Conservation (phyloP, 2,888 invertebrate species). For the Drosophila colorata region DNA sequence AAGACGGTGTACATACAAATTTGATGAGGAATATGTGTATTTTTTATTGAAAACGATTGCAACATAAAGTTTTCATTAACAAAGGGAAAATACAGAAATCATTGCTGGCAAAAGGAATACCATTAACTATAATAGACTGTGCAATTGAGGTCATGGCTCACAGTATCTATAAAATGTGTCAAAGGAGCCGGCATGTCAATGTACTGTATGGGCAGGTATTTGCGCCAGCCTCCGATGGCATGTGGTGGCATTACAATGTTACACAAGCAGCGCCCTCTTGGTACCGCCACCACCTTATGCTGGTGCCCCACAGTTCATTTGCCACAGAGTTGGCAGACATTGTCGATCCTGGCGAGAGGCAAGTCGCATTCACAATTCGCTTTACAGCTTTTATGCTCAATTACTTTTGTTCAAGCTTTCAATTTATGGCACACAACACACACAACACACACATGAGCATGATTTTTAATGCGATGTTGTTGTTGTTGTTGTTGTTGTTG, state of each 20-base stretch:
- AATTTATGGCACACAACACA: slow-evolving; percentile 45
- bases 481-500: slow-evolving; percentile 12
- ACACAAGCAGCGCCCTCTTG: neutral
- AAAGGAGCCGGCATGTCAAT: neutral
- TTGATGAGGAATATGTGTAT: too few species aligned
- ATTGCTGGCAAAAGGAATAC: neutral
- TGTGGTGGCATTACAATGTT: neutral
- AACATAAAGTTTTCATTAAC: neutral
- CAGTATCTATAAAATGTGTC: neutral
- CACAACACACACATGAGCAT: slow-evolving; percentile 18
- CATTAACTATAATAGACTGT: slow-evolving; percentile 1
- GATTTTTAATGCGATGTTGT: slow-evolving; percentile 41
- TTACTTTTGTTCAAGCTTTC: slow-evolving; percentile 61
- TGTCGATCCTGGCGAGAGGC: slow-evolving; percentile 23
- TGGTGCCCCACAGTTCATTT: slow-evolving; percentile 10
- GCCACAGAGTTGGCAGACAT: too few species aligned
- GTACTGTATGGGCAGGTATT: neutral
- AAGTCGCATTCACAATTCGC: slow-evolving; percentile 39
- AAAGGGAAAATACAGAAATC: neutral
- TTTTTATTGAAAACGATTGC: too few species aligned
- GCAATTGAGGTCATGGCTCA: neutral
- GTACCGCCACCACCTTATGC: too few species aligned
- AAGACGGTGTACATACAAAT: too few species aligned
- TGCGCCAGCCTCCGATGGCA: neutral
- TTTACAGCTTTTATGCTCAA: slow-evolving; percentile 66